A percentile compares a stretch with the other conserved stretches of the same genome.
Evolutionary conservation across 2,113 vertebrate species (phyloP).

Genomic region (Ammodytes dubius): DNA sequence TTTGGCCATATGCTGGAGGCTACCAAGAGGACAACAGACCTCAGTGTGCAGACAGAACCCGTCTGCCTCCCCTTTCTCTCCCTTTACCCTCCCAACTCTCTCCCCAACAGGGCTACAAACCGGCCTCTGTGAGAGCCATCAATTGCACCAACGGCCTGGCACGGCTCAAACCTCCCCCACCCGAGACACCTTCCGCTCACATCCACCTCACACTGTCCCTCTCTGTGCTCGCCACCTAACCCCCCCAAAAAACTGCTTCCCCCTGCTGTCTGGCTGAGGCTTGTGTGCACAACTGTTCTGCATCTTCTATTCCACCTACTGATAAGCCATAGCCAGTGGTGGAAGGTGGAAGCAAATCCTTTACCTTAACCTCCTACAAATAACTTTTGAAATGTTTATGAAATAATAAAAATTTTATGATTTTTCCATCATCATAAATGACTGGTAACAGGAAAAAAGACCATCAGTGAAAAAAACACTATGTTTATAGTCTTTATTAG

Average conservation of each 20-base stretch:
- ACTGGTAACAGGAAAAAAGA: too few relatives aligned
- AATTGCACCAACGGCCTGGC: constrained; percentile 64
- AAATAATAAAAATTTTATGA: too few relatives aligned
- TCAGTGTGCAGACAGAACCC: constrained; percentile 78
- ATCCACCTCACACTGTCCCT: constrained; percentile 71
- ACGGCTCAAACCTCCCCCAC: constrained; percentile 52
- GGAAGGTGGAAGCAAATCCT: constrained; percentile 2
- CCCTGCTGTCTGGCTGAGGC: constrained; percentile 45
- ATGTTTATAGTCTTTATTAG: too few relatives aligned
- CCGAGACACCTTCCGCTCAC: constrained; percentile 73
- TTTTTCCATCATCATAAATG: too few relatives aligned
- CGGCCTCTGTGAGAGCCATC: constrained; percentile 78
- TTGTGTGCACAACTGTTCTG: constrained; percentile 29
- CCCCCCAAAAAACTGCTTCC: constrained; percentile 39
- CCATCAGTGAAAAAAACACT: too few relatives aligned
- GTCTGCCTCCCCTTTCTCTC: constrained; percentile 58
- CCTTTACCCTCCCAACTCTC: constrained; percentile 54
- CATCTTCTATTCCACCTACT: constrained; percentile 45
- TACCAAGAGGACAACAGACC: constrained; percentile 76
- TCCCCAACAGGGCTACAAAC: constrained; percentile 75
- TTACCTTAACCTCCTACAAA: background rate
- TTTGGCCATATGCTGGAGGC: constrained; percentile 79
- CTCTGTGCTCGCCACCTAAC: constrained; percentile 66
- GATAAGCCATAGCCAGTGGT: constrained; percentile 22
- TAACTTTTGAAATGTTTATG: too few relatives aligned